Conservation (phyloP, 2,888 invertebrate genomes). For the Ophion slaviceki region DNA sequence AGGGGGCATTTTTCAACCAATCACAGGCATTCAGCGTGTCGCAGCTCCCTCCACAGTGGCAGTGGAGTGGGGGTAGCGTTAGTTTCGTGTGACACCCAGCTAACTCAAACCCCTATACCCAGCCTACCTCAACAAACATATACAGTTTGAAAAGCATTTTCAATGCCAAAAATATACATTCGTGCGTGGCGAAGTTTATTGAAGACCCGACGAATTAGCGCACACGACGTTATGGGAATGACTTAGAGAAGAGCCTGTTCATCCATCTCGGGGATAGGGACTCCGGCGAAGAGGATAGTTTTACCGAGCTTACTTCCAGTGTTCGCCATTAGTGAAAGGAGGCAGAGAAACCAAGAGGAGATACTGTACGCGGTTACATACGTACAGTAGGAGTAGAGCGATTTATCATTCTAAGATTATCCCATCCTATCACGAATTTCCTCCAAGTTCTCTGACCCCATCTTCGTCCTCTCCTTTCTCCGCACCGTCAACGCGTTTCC, state of each 20-base stretch:
- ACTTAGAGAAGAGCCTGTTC: slow-evolving; percentile 43
- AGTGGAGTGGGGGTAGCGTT: no score
- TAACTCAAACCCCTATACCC: no score
- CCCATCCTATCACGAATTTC: slow-evolving; percentile 46
- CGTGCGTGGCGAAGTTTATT: background rate
- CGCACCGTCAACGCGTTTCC: slow-evolving; percentile 31
- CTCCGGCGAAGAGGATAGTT: slow-evolving; percentile 49
- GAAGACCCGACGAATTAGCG: slow-evolving; percentile 41
- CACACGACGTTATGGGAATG: slow-evolving; percentile 13
- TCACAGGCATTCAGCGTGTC: no score
- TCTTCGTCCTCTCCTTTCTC: slow-evolving; percentile 39
- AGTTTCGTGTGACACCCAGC: no score
- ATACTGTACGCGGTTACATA: slow-evolving; percentile 10
- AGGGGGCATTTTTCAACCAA: no score
- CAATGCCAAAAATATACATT: background rate
- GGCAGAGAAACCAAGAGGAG: slow-evolving; percentile 40
- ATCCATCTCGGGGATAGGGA: slow-evolving; percentile 46
- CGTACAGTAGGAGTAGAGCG: slow-evolving; percentile 24
- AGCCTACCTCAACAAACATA: no score
- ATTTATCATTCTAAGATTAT: slow-evolving; percentile 62
- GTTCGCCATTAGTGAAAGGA: slow-evolving; percentile 50
- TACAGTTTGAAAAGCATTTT: no score
- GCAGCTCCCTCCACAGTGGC: no score
- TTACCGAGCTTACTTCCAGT: slow-evolving; percentile 53
- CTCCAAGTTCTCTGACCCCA: slow-evolving; percentile 51